Base-by-base conservation (phyloP, 1,140 invertebrate genomes). In the Sweltsa coloradensis region DNA sequence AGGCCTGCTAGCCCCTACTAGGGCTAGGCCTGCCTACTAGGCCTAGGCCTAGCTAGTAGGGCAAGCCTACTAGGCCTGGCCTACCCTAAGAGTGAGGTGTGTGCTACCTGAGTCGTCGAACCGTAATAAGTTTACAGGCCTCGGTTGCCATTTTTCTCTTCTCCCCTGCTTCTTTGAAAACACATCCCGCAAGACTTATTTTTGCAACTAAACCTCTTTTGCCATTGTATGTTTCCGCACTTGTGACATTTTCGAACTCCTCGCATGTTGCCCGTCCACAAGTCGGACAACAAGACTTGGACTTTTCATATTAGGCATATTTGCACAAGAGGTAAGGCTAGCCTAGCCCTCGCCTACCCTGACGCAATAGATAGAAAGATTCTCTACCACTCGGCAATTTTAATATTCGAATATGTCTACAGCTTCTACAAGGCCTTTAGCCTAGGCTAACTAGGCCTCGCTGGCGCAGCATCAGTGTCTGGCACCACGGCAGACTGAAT, bases 171-270 rank as follows among this genome's bases (percentile, higher is more conserved):
- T 77, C 73, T 59, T 81, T 83, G 51, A 85, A 83, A 1, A 82
- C 71, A 19, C n/a, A 73, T 74, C 63, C 78, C 74, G 62, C 83
- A 88, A 6, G 72, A 63, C 62, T 82, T 81, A 57, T 87, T 87
- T 60, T 87, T 88, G 60, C 85, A 89, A 47, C 73, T 75, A 11
- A 77, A 64, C 22, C 82, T 55, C 82, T 63, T 3, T 81, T 84
- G 2, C 84, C 84, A 66, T 87, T 89, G 43, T 76, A 80, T 3
- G 77, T 81, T n/a, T 0, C 81, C 80, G 71, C 85, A 89, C 60
- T 86, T 84, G 3, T 78, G 78, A 61, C 84, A 89, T 57, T 81
- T 84, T 52, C 78, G 68, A 1, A 87, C 74, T 51, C 84, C 85
- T 56, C 78, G 69, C 52, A 76, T 62, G 44, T 76, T 85, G 50